phyloP scores from a whole-genome alignment of 1,140 invertebrate species.

The Caenorhabditis tropicalis region DNA sequence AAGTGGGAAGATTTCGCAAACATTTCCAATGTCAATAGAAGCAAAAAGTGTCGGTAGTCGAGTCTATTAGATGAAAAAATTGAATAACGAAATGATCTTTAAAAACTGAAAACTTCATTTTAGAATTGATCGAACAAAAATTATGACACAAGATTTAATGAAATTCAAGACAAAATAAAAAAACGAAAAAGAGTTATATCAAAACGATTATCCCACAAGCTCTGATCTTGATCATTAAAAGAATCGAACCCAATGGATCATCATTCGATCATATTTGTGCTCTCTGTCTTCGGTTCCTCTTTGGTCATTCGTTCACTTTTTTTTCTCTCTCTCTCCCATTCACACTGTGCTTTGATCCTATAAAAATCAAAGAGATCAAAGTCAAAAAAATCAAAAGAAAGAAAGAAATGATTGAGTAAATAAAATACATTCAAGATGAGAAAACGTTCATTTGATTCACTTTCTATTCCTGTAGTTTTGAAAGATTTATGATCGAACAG shows the following conservation, averaged over 20 bases:
- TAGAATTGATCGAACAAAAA: too few relatives aligned
- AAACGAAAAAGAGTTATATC: too few relatives aligned
- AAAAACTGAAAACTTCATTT: too few relatives aligned
- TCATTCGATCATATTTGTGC: slow-evolving; percentile 35
- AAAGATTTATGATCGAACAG: too few relatives aligned
- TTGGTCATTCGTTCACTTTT: neutral
- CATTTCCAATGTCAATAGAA: neutral
- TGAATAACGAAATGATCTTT: too few relatives aligned
- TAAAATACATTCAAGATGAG: neutral
- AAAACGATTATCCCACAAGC: too few relatives aligned
- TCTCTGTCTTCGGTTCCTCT: neutral
- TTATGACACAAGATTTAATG: too few relatives aligned
- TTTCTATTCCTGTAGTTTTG: neutral
- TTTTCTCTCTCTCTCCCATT: neutral
- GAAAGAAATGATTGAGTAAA: neutral
- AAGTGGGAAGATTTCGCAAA: slow-evolving; percentile 6
- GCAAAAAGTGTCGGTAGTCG: neutral
- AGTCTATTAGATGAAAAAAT: neutral
- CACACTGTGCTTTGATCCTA: neutral
- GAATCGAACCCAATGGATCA: slow-evolving; percentile 29
- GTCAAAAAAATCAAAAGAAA: neutral
- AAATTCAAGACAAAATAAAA: too few relatives aligned
- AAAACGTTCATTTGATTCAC: neutral
- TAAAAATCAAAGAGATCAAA: neutral
- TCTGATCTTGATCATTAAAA: neutral